Evolutionary conservation across 1,140 invertebrate genomes (phyloP), one percentile per base, ranked within the genome.

Genomic region (Apis florea): DNA sequence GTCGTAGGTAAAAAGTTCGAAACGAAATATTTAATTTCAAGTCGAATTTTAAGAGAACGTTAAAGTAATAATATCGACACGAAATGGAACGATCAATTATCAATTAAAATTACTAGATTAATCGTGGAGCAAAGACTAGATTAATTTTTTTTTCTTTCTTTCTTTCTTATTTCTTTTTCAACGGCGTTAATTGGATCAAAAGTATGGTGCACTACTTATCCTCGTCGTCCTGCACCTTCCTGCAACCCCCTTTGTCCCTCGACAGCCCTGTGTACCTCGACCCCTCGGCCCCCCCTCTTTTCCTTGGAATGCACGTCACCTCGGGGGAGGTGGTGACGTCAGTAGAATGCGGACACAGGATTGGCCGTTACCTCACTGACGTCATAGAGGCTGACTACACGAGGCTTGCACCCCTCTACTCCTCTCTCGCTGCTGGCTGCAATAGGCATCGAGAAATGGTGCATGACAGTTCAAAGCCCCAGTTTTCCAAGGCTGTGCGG

Each of bases 401-500:
- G 85, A 83, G 73, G 73, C 85, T 67, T 83, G 79, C 63, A 83
- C 74, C 84, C 83, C 85, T n/a, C 88, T 67, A 68, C 82, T 72
- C 75, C 77, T 53, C 40, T 59, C 80, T 40, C 78, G 24, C 31
- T 68, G 63, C 77, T 79, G 79, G 83, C 83, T 88, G 91, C 91
- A 88, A 90, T 91, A 90, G 90, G 88, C 86, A 89, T 88, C 89
- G 85, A 86, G 71, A 90, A 85, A 83, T 90, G 90, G 93, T 93
- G 92, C 91, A 93, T 85, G 73, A 74, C 86, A 88, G 92, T 94
- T 94, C 92, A 94, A 92, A 93, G 92, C 83, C 88, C 92, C 90
- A 93, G 92, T 93, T 93, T 93, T 79, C 91, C 92, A 93, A 93
- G 92, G 93, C 92, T 93, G 90, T 88, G 79, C 87, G 89, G 89